These are phyloP conservation scores for Panthera leo DNA, from an alignment of 2,113 vertebrate genomes.

Conservation along the genomic window DNA sequence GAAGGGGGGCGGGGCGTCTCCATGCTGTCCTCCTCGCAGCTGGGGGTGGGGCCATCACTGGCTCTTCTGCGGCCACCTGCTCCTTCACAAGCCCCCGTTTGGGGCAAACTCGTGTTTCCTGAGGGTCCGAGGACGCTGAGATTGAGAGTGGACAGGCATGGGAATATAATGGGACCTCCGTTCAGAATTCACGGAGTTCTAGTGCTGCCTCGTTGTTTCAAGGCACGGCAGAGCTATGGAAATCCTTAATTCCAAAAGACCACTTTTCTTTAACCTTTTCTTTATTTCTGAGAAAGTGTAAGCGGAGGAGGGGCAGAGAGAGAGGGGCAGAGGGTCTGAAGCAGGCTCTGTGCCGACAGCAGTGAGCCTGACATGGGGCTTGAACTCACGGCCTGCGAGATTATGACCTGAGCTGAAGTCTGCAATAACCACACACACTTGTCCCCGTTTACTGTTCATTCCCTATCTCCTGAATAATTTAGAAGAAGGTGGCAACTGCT, in stretches of 20 bases:
- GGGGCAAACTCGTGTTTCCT: background rate
- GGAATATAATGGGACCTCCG: background rate
- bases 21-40: background rate
- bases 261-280: no score
- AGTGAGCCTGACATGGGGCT: no score
- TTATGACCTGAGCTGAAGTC: no score
- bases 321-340: no score
- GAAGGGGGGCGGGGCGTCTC: background rate
- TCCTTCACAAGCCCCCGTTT: background rate
- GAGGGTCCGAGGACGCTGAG: background rate
- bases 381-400: no score
- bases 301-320: no score
- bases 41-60: background rate
- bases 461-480: background rate
- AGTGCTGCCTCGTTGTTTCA: background rate
- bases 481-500: background rate
- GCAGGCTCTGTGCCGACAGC: no score
- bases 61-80: background rate
- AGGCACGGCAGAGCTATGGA: background rate
- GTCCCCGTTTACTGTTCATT: background rate
- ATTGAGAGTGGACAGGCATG: background rate
- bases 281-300: no score
- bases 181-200: background rate
- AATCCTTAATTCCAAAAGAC: background rate
- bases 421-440: background rate